phyloP scores from a whole-genome alignment of 1,140 invertebrate species.

The Papilio dardanus region DNA sequence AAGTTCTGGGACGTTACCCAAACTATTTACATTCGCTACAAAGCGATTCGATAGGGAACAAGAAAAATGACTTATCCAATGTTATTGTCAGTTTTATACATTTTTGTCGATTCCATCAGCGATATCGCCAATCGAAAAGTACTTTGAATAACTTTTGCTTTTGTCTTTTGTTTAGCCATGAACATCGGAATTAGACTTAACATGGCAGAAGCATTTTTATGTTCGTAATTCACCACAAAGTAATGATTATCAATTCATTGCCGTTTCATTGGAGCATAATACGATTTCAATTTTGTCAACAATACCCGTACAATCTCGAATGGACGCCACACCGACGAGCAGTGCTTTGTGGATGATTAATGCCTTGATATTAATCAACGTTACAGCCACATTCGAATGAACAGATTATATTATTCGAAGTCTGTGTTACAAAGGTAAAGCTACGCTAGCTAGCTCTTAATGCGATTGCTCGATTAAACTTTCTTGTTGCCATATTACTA shows the following conservation, averaged over 20 bases:
- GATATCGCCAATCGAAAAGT: too few relatives aligned
- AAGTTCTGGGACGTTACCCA: too few relatives aligned
- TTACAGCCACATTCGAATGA: slow-evolving; percentile 30
- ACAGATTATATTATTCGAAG: slow-evolving; percentile 32
- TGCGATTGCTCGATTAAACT: background rate
- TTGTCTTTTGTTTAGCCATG: too few relatives aligned
- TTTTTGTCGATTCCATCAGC: too few relatives aligned
- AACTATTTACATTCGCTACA: too few relatives aligned
- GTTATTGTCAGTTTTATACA: too few relatives aligned
- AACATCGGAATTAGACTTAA: too few relatives aligned
- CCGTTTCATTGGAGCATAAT: background rate
- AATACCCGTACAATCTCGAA: slow-evolving; percentile 24
- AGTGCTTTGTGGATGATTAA: slow-evolving; percentile 26
- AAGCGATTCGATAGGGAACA: too few relatives aligned
- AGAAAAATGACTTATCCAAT: too few relatives aligned
- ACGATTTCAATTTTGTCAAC: slow-evolving; percentile 15
- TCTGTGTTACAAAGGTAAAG: background rate
- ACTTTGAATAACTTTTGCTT: too few relatives aligned
- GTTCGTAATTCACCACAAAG: background rate
- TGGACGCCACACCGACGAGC: slow-evolving; percentile 3
- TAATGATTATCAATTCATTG: background rate
- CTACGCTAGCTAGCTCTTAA: background rate
- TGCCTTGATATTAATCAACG: slow-evolving; percentile 32
- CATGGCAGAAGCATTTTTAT: too few relatives aligned
- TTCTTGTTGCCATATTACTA: background rate